Evolutionary conservation across 35 echinoderm and acorn worm species (phyloP), one percentile per base, ranked within the genome.

Genomic region (Lytechinus pictus): DNA sequence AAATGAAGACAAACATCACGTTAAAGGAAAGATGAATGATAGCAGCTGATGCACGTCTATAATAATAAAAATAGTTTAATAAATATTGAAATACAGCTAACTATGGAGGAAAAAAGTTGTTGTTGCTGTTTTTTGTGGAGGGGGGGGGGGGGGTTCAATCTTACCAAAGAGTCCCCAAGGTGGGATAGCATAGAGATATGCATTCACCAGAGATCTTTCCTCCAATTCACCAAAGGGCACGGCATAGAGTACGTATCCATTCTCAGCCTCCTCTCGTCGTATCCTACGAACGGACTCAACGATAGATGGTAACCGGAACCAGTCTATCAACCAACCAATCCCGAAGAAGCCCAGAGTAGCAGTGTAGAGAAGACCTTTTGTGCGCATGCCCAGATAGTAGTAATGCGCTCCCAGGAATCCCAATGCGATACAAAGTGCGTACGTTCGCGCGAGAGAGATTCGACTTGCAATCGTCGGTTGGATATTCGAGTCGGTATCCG

Each of bases 371-470:
- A 96, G 52, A 57, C 97, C 97, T 19, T 96, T 56, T 33, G 92
- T 91, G 21, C 61, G 58, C 16, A 92, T 86, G 19, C 95, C 94
- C 3, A 97, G 95, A 66, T 97, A 97, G 93, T 96, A 97, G 51
- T 97, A 95, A 95, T 97, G 97, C 5, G 89, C 57, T 60, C 97
- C 97, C 10, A 96, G 24, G 52, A 92, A 61, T 44, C 94, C 96
- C 9, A 95, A 54, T 24, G 94, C 13, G 19, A 96, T 51, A 24
- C 94, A 86, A 13, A 96, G 87, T 0, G 92, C 13, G 57, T 96
- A 96, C 4, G 96, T 93, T 19, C 52, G 52, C 10, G 92, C 29
- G n/a, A 93, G 54, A 54, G 92, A 93, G 52, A 93, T 93, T 28
- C 53, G 14, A 54, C 4, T 54, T n/a, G 92, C 92, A 24, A 93